Conservation (phyloP, 2,113 vertebrate species). For the Lagopus muta region DNA sequence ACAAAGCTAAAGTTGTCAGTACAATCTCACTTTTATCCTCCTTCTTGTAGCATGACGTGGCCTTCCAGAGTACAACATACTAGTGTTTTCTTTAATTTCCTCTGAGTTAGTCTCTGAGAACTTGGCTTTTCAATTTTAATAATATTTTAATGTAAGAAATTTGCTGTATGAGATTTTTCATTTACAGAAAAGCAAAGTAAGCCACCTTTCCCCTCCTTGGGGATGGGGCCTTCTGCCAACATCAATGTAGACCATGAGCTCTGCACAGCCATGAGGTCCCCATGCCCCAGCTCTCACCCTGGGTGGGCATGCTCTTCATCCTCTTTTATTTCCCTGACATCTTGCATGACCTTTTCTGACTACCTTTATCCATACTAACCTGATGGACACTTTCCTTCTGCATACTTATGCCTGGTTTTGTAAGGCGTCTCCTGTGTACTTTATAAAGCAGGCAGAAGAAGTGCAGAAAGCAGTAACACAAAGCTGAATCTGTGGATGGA, state of each 20-base stretch:
- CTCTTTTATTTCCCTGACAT: neutral
- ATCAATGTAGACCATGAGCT: fast-evolving
- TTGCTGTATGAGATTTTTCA: neutral
- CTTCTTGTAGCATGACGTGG: fast-evolving
- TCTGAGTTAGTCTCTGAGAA: neutral
- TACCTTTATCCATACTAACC: neutral
- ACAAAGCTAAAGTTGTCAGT: neutral
- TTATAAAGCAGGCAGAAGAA: fast-evolving
- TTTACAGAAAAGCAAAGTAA: neutral
- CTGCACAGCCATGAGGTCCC: neutral
- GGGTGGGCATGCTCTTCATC: neutral
- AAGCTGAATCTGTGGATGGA: neutral
- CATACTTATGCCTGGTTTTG: neutral
- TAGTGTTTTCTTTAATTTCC: neutral
- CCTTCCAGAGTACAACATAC: neutral
- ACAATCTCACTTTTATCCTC: neutral
- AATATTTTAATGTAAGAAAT: neutral
- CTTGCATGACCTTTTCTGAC: neutral
- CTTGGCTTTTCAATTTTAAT: neutral
- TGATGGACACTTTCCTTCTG: neutral
- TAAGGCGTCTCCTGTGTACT: neutral
- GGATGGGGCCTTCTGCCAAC: fast-evolving
- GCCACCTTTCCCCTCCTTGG: neutral
- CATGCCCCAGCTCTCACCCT: fast-evolving
- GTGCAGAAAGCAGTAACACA: neutral